These are phyloP conservation scores for Drosophila merina DNA, from an alignment of 2,888 invertebrate species.

Conservation along the genomic window DNA sequence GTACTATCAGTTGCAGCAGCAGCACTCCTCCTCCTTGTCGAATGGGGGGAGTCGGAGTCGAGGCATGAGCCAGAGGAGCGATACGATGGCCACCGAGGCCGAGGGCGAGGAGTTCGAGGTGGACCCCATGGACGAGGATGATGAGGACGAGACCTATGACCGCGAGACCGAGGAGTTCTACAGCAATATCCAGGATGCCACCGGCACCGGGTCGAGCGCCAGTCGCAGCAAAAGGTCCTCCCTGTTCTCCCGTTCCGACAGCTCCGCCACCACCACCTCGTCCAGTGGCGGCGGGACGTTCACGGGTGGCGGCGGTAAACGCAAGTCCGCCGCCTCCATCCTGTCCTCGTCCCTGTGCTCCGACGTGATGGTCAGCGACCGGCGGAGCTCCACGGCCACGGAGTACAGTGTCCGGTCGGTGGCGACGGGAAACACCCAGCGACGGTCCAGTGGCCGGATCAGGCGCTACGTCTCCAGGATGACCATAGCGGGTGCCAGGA, in stretches of 20 bases:
- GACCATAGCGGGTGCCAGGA: slow-evolving; percentile 83
- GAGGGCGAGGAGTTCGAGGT: slow-evolving; percentile 71
- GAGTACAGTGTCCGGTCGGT: slow-evolving; percentile 79
- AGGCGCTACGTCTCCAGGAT: slow-evolving; percentile 82
- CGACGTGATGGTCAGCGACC: slow-evolving; percentile 80
- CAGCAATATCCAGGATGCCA: slow-evolving; percentile 82
- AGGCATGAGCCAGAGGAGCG: slow-evolving; percentile 57
- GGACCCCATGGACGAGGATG: slow-evolving; percentile 67
- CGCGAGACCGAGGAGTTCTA: slow-evolving; percentile 83
- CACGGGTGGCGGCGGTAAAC: slow-evolving; percentile 73
- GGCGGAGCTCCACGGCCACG: slow-evolving; percentile 82
- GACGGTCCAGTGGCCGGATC: slow-evolving; percentile 81
- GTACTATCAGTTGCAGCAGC: slow-evolving; percentile 61
- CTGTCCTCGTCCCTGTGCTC: slow-evolving; percentile 83
- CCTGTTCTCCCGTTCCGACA: slow-evolving; percentile 83
- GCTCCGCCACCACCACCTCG: slow-evolving; percentile 83
- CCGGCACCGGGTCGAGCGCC: slow-evolving; percentile 68
- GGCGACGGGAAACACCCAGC: slow-evolving; percentile 33
- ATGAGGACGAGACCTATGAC: slow-evolving; percentile 75
- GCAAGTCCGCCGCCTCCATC: slow-evolving; percentile 83
- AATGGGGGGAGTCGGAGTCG: slow-evolving; percentile 49
- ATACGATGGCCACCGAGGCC: slow-evolving; percentile 72
- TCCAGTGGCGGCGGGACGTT: slow-evolving; percentile 82
- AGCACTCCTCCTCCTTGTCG: slow-evolving; percentile 56
- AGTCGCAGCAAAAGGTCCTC: slow-evolving; percentile 82